phyloP scores from a whole-genome alignment of 2,888 invertebrate genomes.

The Drosophila setosimentum region DNA sequence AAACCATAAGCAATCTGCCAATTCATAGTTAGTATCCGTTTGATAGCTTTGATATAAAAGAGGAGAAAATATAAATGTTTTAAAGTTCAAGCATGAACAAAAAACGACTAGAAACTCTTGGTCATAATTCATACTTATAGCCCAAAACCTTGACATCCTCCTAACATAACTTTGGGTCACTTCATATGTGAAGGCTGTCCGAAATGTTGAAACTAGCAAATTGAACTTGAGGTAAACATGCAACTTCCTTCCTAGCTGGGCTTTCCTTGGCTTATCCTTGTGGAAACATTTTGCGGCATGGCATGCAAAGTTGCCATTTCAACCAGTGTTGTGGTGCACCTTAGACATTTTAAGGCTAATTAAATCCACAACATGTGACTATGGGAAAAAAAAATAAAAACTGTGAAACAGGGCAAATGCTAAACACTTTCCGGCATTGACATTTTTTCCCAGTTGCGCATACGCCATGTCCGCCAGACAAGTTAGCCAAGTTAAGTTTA shows the following conservation, averaged over 20 bases:
- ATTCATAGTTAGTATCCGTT: not conserved
- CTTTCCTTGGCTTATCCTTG: slow-evolving; percentile 64
- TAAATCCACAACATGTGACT: slow-evolving; percentile 65
- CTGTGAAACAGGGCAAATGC: slow-evolving; percentile 48
- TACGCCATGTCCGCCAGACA: slow-evolving; percentile 59
- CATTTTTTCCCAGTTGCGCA: slow-evolving; percentile 69
- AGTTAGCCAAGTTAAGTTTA: slow-evolving; percentile 14
- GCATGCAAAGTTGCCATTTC: slow-evolving; percentile 70
- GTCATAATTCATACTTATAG: slow-evolving; percentile 40
- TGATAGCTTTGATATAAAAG: not conserved
- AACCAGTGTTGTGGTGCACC: slow-evolving; percentile 8
- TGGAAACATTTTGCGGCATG: slow-evolving; percentile 45
- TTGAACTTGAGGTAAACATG: slow-evolving; percentile 76
- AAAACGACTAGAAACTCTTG: slow-evolving; percentile 78
- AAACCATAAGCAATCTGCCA: not conserved
- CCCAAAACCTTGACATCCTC: slow-evolving; percentile 36
- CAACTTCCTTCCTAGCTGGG: slow-evolving; percentile 69
- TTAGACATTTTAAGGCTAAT: slow-evolving; percentile 70
- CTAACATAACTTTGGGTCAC: slow-evolving; percentile 7
- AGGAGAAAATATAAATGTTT: not conserved
- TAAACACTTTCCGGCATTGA: slow-evolving; percentile 78
- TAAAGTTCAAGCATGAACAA: not conserved
- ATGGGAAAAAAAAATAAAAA: slow-evolving; percentile 18
- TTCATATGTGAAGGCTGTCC: slow-evolving; percentile 37
- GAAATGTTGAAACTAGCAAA: slow-evolving; percentile 69